Conservation (phyloP, 2,797 vertebrate species). For the Lacerta bilineata region DNA sequence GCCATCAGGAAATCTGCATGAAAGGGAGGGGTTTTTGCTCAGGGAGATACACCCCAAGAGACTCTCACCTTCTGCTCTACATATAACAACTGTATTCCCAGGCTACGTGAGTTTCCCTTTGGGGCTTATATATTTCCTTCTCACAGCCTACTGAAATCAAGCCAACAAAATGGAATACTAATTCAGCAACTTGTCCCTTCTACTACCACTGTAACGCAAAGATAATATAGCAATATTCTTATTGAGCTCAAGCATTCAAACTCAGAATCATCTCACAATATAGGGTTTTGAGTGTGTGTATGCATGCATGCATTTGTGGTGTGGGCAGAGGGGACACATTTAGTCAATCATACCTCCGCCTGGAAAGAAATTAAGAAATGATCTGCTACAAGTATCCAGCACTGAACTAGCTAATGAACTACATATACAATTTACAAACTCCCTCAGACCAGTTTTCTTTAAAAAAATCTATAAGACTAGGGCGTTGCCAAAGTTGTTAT, state of each 20-base stretch:
- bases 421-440: too few species aligned
- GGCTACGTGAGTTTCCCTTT: not conserved
- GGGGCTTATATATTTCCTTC: conserved; percentile 28
- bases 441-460: too few species aligned
- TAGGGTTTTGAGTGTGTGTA: not conserved
- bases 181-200: conserved; percentile 32
- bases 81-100: conserved; percentile 1
- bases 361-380: too few species aligned
- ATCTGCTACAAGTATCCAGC: too few species aligned
- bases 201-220: not conserved
- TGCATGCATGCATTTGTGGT: too few species aligned
- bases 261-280: not conserved
- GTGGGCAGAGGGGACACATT: too few species aligned
- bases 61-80: not conserved
- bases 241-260: not conserved
- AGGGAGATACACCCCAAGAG: not conserved
- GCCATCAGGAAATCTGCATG: conserved; percentile 6
- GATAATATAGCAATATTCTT: not conserved
- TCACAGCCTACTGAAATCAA: conserved; percentile 18
- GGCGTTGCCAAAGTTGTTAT: too few species aligned
- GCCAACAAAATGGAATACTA: not conserved
- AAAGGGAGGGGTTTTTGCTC: not conserved
- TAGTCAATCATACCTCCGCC: too few species aligned
- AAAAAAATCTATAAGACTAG: too few species aligned
- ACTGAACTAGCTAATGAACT: too few species aligned